These are phyloP conservation scores for Melanotaenia boesemani DNA, from an alignment of 2,797 vertebrate species.

Conservation along the genomic window DNA sequence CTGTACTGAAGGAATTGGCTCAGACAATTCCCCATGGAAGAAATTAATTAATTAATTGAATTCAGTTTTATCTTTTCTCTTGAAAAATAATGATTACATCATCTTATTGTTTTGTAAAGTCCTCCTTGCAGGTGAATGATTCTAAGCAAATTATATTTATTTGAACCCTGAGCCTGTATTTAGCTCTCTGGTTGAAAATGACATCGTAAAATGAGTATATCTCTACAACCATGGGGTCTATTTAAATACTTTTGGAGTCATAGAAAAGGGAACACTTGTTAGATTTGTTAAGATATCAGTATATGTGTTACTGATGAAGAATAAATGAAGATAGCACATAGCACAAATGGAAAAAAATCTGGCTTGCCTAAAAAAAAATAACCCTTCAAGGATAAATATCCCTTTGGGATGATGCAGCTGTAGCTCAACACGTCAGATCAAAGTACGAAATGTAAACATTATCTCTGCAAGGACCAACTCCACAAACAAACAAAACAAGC, in stretches of 20 bases:
- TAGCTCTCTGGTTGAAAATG: too few species aligned
- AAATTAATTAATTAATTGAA: neutral
- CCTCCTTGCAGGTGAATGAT: neutral
- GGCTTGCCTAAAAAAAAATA: neutral
- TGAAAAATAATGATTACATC: neutral
- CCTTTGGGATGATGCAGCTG: too few species aligned
- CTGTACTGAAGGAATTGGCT: neutral
- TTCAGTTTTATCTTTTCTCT: neutral
- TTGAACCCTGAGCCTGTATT: neutral
- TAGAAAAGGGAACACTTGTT: neutral
- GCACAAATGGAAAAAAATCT: too few species aligned
- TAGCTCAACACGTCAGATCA: neutral
- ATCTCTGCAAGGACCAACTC: too few species aligned
- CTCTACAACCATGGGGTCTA: too few species aligned
- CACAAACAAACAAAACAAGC: too few species aligned
- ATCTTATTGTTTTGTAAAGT: neutral
- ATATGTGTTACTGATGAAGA: neutral
- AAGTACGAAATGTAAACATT: too few species aligned
- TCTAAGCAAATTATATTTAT: neutral
- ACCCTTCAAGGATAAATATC: too few species aligned
- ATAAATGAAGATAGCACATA: neutral
- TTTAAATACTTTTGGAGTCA: too few species aligned
- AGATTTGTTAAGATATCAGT: neutral
- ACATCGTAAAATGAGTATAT: neutral
- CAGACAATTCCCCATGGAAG: neutral